Base-by-base conservation (phyloP, 1,140 invertebrate genomes). In the Bactericera cockerelli region DNA sequence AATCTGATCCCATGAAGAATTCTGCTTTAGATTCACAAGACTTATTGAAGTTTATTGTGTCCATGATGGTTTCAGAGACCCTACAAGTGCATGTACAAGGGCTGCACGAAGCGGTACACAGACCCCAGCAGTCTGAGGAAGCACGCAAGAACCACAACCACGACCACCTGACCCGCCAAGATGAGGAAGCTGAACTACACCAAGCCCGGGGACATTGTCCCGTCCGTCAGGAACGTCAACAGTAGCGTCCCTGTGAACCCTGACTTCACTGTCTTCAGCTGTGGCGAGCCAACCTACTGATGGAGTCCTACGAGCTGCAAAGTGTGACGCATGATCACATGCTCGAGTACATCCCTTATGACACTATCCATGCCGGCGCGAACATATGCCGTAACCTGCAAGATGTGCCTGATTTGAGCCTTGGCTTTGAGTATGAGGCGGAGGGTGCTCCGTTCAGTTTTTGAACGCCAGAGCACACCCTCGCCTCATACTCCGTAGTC, bases 61-160 rank as follows among this genome's bases (percentile, higher is more conserved):
- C n/a, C n/a, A n/a, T n/a, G n/a, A n/a, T 31, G 28, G 64, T 76
- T 77, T 26, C 75, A 93, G 85, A 91, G 93, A 76, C 92, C 92
- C 0, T 96, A 96, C 70, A 87, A 87, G 1, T 97, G 93, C 66
- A 84, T 89, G 67, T 80, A 90, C 11, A 71, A 76, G 0, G 88
- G 88, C 1, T 98, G 93, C 68, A 81, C 78, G 0, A 97, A 96
- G 71, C 80, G 89, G 31, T 91, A 98, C 73, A 98, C 93, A 0
- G 93, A 98, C 72, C 93, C 93, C 0, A 94, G 90, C 26, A 94
- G 91, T 36, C 76, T 98, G 0, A 74, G 93, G 25, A 97, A 98
- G 70, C 93, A 97, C 72, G 84, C 91, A 94, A 93, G 70, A 88
- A 83, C 66, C 83, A 86, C 63, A n/a, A 49, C 22, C 42, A 49